Percentiles rank a stretch among this genome's conserved stretches.
These are phyloP conservation scores for Hystrix cristata DNA, from an alignment of 2,113 vertebrate species.

Conservation along the genomic window DNA sequence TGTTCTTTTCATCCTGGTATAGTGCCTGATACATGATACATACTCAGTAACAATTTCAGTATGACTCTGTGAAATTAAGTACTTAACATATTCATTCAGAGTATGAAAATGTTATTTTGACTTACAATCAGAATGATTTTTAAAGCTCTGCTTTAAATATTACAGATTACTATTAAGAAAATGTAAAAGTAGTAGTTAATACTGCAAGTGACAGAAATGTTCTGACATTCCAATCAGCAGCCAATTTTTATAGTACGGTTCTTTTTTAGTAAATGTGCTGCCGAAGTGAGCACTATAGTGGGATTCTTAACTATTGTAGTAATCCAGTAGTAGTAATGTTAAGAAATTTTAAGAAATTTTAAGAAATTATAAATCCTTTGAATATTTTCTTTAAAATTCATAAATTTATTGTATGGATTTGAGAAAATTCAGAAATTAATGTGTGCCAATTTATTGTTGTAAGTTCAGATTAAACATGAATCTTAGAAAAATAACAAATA, in stretches of 20 bases:
- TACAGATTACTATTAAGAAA: constrained; percentile 15
- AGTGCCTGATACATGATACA: not conserved
- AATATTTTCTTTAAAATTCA: constrained; percentile 49
- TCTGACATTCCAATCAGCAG: constrained; percentile 38
- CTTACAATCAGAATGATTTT: not conserved
- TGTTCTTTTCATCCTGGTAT: not conserved
- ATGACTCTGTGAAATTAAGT: not conserved
- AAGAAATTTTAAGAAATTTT: constrained; percentile 39
- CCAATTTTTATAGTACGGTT: not conserved
- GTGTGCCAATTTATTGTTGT: not conserved
- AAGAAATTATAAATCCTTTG: constrained; percentile 13
- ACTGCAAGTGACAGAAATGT: constrained; percentile 1
- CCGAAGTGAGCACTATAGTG: not conserved
- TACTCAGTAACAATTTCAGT: not conserved
- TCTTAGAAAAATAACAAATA: constrained; percentile 17
- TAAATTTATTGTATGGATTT: not conserved
- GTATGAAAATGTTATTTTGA: constrained; percentile 29
- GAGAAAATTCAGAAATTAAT: constrained; percentile 49
- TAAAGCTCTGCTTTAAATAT: constrained; percentile 54
- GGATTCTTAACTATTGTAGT: not conserved
- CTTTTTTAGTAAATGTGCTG: too few species aligned
- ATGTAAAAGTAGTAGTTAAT: not conserved
- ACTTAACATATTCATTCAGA: not conserved
- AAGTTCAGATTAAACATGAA: constrained; percentile 54
- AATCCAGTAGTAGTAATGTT: not conserved